These are phyloP conservation scores for Thomomys bottae DNA, from an alignment of 2,113 vertebrate genomes.

Conservation along the genomic window DNA sequence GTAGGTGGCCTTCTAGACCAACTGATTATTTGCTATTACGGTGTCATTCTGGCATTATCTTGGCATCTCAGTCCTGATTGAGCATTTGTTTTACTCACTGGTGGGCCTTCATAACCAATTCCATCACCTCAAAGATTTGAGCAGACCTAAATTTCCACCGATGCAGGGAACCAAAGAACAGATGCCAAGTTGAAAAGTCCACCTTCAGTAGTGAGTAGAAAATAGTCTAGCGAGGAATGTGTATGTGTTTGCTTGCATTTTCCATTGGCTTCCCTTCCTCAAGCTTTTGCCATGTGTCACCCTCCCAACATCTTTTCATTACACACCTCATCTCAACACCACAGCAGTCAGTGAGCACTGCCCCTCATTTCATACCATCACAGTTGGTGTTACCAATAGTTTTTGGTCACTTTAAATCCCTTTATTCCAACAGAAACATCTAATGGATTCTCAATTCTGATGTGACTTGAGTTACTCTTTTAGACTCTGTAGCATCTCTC, in stretches of 20 bases:
- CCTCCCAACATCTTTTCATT: background rate
- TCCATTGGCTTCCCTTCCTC: background rate
- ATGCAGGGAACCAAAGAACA: background rate
- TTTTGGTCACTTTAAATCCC: background rate
- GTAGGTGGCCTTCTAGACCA: background rate
- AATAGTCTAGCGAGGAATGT: background rate
- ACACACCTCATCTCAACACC: background rate
- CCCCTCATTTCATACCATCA: background rate
- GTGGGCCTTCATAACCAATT: background rate
- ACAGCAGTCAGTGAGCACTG: background rate
- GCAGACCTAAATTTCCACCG: constrained; percentile 9
- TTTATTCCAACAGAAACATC: background rate
- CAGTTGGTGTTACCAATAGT: background rate
- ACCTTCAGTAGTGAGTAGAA: constrained; percentile 31
- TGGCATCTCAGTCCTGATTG: background rate
- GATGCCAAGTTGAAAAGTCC: background rate
- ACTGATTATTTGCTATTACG: background rate
- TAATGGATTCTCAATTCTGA: constrained; percentile 14
- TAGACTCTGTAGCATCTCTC: background rate
- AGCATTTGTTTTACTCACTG: background rate
- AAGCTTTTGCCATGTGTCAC: background rate
- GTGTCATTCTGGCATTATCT: background rate
- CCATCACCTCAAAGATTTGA: constrained; percentile 27
- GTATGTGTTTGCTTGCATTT: background rate
- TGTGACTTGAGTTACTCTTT: background rate